phyloP scores from a whole-genome alignment of 2,113 vertebrate genomes.

The Gobio gobio region DNA sequence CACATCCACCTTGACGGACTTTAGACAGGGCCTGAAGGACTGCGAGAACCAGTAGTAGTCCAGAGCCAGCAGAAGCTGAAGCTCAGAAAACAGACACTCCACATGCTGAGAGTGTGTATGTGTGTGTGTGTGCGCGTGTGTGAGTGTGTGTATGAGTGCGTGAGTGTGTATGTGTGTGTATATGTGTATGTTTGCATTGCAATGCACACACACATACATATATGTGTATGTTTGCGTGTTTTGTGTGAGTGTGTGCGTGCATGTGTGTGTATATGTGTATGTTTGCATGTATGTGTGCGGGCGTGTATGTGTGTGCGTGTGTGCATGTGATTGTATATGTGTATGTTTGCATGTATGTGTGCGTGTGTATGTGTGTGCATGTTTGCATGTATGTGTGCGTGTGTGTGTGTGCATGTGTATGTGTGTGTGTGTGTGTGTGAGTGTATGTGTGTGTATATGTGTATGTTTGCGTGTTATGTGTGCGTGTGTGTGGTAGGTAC shows the following conservation, averaged over 20 bases:
- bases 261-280: constrained; percentile 57
- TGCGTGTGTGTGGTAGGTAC: constrained; percentile 58
- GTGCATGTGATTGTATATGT: constrained; percentile 60
- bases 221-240: constrained; percentile 52
- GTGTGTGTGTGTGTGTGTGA: constrained; percentile 54
- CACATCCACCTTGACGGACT: constrained; percentile 86
- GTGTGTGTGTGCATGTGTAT: constrained; percentile 60
- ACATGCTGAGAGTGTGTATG: constrained; percentile 77
- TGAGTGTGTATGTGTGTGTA: neutral
- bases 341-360: constrained; percentile 59
- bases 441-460: constrained; percentile 56
- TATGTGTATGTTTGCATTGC: too few species aligned
- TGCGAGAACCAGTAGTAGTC: constrained; percentile 88
- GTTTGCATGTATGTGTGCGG: constrained; percentile 44
- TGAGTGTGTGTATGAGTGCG: constrained; percentile 62
- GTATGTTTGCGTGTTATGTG: too few species aligned
- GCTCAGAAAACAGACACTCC: constrained; percentile 84
- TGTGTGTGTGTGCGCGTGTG: constrained; percentile 66
- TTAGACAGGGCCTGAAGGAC: constrained; percentile 85
- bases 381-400: constrained; percentile 63
- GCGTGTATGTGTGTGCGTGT: constrained; percentile 65
- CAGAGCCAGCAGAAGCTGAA: constrained; percentile 87
- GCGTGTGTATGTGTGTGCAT: constrained; percentile 61
- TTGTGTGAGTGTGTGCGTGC: constrained; percentile 53
- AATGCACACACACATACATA: too few species aligned